These are phyloP conservation scores for Spea hammondii DNA, from an alignment of 2,797 vertebrate genomes.

Conservation along the genomic window DNA sequence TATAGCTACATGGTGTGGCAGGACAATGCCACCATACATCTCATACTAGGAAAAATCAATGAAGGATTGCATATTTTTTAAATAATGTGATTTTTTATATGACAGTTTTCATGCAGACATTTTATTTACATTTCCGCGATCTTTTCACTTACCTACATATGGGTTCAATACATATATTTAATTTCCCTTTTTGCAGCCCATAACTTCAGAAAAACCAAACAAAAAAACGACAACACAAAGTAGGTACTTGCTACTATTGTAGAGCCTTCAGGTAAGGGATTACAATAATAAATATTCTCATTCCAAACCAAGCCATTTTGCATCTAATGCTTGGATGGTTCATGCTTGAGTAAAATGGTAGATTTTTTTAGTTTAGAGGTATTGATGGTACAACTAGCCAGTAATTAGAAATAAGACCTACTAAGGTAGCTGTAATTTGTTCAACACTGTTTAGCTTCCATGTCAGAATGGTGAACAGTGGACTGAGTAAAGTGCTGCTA, in stretches of 20 bases:
- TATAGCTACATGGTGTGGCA: constrained; percentile 72
- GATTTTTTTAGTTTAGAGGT: too few species aligned
- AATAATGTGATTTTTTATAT: constrained; percentile 68
- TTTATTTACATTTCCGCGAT: constrained; percentile 79
- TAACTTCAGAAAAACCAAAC: constrained; percentile 46
- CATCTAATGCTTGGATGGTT: constrained; percentile 8
- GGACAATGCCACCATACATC: constrained; percentile 71
- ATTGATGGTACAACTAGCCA: too few species aligned
- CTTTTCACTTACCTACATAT: constrained; percentile 75
- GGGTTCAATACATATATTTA: constrained; percentile 72
- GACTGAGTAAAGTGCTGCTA: too few species aligned
- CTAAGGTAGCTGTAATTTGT: too few species aligned
- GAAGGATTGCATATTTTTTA: constrained; percentile 81
- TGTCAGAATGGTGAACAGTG: too few species aligned
- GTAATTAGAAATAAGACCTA: too few species aligned
- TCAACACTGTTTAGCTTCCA: too few species aligned
- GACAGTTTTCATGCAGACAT: constrained; percentile 75
- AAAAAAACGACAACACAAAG: background rate
- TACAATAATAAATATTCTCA: constrained; percentile 7
- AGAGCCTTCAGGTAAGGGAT: constrained; percentile 16
- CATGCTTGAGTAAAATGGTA: too few species aligned
- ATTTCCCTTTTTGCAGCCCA: constrained; percentile 63
- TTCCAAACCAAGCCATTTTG: constrained; percentile 30
- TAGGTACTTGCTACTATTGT: constrained; percentile 15
- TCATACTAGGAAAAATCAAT: constrained; percentile 70